Evolutionary conservation across 64 coral and sea anemone species (phyloP), one percentile per base, ranked within the genome.

Genomic region (Trachythela sp.): DNA sequence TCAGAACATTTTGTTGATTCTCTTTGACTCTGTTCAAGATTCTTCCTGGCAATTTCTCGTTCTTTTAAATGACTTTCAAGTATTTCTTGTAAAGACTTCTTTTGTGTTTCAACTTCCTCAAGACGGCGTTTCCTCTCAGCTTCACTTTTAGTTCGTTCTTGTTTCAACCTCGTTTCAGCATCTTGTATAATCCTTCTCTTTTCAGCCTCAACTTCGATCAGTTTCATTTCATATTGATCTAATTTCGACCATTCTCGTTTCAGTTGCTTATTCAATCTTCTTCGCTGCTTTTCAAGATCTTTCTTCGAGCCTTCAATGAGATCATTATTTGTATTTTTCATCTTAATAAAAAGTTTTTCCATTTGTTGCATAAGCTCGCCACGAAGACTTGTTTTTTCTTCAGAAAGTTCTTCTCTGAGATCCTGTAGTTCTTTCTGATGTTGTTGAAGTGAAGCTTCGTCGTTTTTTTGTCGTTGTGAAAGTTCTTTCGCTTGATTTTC

Each of bases 401-500:
- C 43, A 10, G 85, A 85, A 9, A 97, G 75, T 85, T 97, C 93
- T 36, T 86, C 70, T 54, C 92, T 86, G 11, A 89, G 90, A 86
- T 92, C 58, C 48, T 91, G 87, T 14, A 83, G 85, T 31, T 86
- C 91, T 18, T 22, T 22, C 17, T 94, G 90, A 54, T 97, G 93
- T 31, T 70, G 54, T 20, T 89, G 58, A 40, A 93, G 93, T 18
- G 94, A 64, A 27, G 26, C 4, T 26, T 64, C 56, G 56, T 64
- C 56, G 22, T 27, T 64, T 64, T 64, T 64, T 18, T 64, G 56
- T 27, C 56, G 85, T 29, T 51, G 51, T 54, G 77, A 88, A 40
- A 97, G 94, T 42, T 92, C 72, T 42, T 94, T 91, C 43, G 94
- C 94, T 70, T 94, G 92, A 20, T 77, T 89, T 76, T 97, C 95